Conservation (phyloP, 2,888 invertebrate species). For the Lissonota sp. region DNA sequence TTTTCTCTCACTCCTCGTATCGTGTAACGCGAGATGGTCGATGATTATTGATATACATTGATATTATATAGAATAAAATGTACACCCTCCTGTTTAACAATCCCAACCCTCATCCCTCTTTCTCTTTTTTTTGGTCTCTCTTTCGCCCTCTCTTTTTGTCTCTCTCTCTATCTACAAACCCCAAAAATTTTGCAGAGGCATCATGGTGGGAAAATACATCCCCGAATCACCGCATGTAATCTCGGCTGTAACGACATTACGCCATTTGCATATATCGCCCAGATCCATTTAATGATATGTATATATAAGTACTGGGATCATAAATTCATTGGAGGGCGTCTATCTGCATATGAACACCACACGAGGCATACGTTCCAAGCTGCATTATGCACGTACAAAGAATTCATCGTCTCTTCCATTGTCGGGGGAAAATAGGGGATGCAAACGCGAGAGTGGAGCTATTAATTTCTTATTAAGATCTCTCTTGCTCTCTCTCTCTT, state of each 20-base stretch:
- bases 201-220: conserved; percentile 79
- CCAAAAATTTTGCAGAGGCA: conserved; percentile 48
- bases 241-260: conserved; percentile 79
- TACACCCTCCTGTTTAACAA: conserved; percentile 79
- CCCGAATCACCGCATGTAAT: conserved; percentile 80
- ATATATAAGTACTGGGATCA: conserved; percentile 67
- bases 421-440: conserved; percentile 46
- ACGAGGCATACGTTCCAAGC: conserved; percentile 51
- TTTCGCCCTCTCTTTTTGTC: not conserved
- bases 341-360: conserved; percentile 63
- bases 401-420: conserved; percentile 57
- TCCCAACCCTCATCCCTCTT: conserved; percentile 53
- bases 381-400: conserved; percentile 53
- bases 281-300: conserved; percentile 40
- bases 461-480: conserved; percentile 61
- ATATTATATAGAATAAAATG: conserved; percentile 57
- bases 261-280: conserved; percentile 79
- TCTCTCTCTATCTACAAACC: conserved; percentile 31
- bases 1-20: conserved; percentile 17
- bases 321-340: conserved; percentile 77
- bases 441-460: conserved; percentile 41
- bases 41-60: conserved; percentile 66
- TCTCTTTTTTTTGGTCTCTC: not conserved
- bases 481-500: not conserved
- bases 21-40: conserved; percentile 34